phyloP scores from a whole-genome alignment of 2,888 invertebrate species.

The Azorinus chamasolen region DNA sequence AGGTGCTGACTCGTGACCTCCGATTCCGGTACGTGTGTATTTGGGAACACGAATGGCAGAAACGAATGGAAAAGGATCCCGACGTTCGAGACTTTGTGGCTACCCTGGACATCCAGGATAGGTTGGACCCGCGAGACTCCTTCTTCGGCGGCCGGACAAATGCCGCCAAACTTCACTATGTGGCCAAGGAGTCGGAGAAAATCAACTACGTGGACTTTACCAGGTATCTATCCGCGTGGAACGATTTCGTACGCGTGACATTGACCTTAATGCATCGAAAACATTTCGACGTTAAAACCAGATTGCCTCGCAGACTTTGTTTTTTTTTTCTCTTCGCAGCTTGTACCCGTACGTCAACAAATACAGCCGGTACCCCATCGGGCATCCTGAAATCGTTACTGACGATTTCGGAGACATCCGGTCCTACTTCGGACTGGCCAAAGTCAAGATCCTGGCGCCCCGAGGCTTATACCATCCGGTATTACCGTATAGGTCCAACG shows the following conservation, averaged over 20 bases:
- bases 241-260: neutral
- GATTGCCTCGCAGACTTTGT: too few species aligned
- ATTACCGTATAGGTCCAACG: constrained; percentile 74
- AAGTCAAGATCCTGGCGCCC: constrained; percentile 73
- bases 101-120: constrained; percentile 31
- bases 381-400: constrained; percentile 67
- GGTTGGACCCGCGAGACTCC: constrained; percentile 48
- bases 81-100: constrained; percentile 13
- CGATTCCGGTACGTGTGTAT: constrained; percentile 51
- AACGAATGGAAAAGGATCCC: constrained; percentile 23
- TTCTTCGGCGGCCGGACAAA: constrained; percentile 76
- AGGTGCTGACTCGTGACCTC: constrained; percentile 6
- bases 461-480: constrained; percentile 77
- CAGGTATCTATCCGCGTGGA: too few species aligned
- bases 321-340: constrained; percentile 6
- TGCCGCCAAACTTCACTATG: constrained; percentile 62
- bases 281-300: too few species aligned
- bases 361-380: constrained; percentile 65
- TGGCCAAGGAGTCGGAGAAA: constrained; percentile 40
- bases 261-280: neutral
- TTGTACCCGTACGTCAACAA: constrained; percentile 76
- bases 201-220: constrained; percentile 71
- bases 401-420: constrained; percentile 54
- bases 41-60: constrained; percentile 46
- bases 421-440: constrained; percentile 70